Percentiles rank a stretch among this genome's conserved stretches.
These are phyloP conservation scores for Malacoraja senta DNA, from an alignment of 2,797 vertebrate genomes.

Conservation along the genomic window DNA sequence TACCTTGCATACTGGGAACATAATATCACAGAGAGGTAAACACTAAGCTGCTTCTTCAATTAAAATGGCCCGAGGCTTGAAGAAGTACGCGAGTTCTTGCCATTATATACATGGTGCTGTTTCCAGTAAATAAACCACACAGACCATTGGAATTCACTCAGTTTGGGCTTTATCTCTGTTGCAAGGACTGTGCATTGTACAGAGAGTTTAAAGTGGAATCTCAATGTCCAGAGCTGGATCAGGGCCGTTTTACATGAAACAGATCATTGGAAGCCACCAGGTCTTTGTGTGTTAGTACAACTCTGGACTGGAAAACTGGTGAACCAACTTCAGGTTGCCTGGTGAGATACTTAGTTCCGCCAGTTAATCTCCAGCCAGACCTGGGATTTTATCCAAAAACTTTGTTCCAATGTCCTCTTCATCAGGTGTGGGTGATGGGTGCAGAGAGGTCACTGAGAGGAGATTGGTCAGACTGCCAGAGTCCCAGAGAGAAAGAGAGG, in stretches of 20 bases:
- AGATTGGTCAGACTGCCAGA: not conserved
- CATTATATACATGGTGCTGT: not conserved
- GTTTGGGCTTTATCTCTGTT: not conserved
- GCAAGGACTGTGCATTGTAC: not conserved
- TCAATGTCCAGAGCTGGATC: no score
- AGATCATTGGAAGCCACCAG: no score
- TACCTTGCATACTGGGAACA: not conserved
- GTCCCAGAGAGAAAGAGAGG: not conserved
- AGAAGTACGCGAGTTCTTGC: not conserved
- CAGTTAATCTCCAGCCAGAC: not conserved
- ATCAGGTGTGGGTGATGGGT: not conserved
- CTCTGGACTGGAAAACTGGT: not conserved
- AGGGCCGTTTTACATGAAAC: not conserved
- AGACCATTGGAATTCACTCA: not conserved
- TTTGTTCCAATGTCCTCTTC: not conserved
- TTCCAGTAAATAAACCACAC: conserved; percentile 1
- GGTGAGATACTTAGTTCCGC: not conserved
- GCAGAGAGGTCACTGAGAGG: not conserved
- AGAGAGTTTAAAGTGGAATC: not conserved
- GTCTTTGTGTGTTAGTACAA: not conserved
- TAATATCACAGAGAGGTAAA: not conserved
- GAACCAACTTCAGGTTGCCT: not conserved
- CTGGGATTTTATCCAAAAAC: not conserved
- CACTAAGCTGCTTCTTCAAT: not conserved
- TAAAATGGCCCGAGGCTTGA: not conserved